A percentile compares a stretch with the other conserved stretches of the same genome.
These are phyloP conservation scores for Petrosia ficiformis DNA, from an alignment of 37 sponge, comb jelly and placozoan genomes.

Conservation along the genomic window DNA sequence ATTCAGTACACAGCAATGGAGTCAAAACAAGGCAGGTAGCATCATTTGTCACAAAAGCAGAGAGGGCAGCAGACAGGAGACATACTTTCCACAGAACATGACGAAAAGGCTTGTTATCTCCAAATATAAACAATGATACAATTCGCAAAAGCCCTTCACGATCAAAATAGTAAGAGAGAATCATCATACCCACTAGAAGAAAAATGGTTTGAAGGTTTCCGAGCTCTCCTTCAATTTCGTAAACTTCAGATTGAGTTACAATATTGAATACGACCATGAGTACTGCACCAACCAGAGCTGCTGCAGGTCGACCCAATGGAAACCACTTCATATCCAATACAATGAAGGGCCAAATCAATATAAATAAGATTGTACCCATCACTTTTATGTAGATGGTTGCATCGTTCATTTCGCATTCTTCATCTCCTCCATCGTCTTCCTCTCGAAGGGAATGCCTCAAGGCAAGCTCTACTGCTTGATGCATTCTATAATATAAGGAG, in stretches of 20 bases:
- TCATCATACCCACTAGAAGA: conserved; percentile 88
- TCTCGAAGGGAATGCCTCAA: neutral
- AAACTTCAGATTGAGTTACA: conserved; percentile 65
- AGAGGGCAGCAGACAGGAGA: conserved; percentile 58
- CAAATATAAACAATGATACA: conserved; percentile 53
- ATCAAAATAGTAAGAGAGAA: conserved; percentile 81
- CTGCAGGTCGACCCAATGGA: conserved; percentile 76
- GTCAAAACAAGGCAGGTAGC: conserved; percentile 75
- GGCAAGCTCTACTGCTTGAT: neutral
- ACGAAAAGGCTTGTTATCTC: conserved; percentile 53
- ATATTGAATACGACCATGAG: conserved; percentile 72
- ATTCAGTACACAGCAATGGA: conserved; percentile 66
- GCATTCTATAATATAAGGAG: neutral
- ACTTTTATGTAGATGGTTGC: conserved; percentile 43
- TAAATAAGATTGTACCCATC: conserved; percentile 65
- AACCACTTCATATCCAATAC: conserved; percentile 85
- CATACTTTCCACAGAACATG: conserved; percentile 77
- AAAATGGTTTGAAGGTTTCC: conserved; percentile 79
- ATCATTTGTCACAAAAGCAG: conserved; percentile 88
- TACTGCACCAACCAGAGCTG: conserved; percentile 68
- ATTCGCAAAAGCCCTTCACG: conserved; percentile 70
- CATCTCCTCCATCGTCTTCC: neutral
- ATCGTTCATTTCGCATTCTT: neutral
- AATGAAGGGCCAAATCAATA: conserved; percentile 84
- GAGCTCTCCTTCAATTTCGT: conserved; percentile 44